A percentile compares a stretch with the other conserved stretches of the same genome.
phyloP scores from a whole-genome alignment of 2,888 invertebrate genomes.

The Lithosia quadra region DNA sequence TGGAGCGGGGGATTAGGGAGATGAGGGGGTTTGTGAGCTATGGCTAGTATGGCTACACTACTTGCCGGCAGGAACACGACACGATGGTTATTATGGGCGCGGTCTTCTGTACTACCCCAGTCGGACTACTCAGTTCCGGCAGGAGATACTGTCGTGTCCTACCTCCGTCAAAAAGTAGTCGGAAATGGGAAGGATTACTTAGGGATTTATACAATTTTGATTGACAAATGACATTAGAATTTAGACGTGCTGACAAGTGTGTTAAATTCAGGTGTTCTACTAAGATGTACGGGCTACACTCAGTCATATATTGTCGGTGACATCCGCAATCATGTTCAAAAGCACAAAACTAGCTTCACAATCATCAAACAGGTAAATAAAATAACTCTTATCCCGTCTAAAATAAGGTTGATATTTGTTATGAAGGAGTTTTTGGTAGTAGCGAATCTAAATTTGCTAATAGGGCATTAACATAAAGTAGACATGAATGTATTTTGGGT shows the following conservation, averaged over 20 bases:
- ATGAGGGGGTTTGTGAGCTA: too few species aligned
- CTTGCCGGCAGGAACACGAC: too few species aligned
- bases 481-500: conserved; percentile 44
- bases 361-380: neutral
- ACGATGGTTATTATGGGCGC: too few species aligned
- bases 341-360: neutral
- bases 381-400: conserved; percentile 1
- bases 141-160: too few species aligned
- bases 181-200: too few species aligned
- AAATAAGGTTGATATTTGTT: conserved; percentile 8
- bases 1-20: too few species aligned
- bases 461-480: conserved; percentile 43
- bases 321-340: conserved; percentile 21
- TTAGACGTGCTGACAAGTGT: neutral
- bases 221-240: neutral
- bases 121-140: too few species aligned
- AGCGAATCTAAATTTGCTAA: conserved; percentile 30
- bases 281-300: neutral
- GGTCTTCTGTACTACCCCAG: too few species aligned
- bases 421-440: neutral
- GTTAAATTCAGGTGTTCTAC: neutral
- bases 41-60: too few species aligned
- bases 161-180: too few species aligned
- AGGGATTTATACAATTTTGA: neutral
- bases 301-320: neutral